Base-by-base conservation (phyloP, 2,797 vertebrate species). In the Silurus lanzhouensis region DNA sequence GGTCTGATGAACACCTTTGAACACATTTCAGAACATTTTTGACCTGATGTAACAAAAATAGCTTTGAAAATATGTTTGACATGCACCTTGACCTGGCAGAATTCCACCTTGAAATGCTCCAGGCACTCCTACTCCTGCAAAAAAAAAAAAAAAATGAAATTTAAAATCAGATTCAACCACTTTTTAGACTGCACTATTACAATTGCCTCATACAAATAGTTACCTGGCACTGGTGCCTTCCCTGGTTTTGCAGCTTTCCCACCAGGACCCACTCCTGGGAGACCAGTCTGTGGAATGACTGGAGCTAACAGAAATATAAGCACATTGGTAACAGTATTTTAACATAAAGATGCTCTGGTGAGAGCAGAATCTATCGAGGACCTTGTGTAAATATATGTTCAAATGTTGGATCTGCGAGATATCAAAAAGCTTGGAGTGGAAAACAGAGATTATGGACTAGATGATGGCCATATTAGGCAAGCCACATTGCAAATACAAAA, bases 31-130 rank as follows among this genome's bases (percentile, higher is more conserved):
- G 55, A 10, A 60, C 2, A 5, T 60, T 78, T 60, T 60, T 20
- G 5, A 10, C 27, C 6, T n/a, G 3, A 27, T 61, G 20, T 83
- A 25, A 76, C 0, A 71, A 76, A 88, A 12, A 67, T 15, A 63
- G 57, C 9, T 46, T 17, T 60, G 12, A 15, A 74, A 38, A 60
- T 75, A 14, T 67, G 8, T 19, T 48, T 3, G 17, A 83, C 22
- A 86, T 90, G 87, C 87, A 99, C 98, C 98, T 95, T 96, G 89
- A 0, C 97, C 97, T 8, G 97, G 96, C 46, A 97, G 94, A 72
- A 97, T 90, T 0, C 97, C 97, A 0, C 96, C 97, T 8, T 98
- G 98, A 85, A 96, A 98, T 66, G 96, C 96, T 87, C 97, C 98
- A 84, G 97, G 98, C 38, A 99, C 94, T 27, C 97, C 97, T 85